Percentiles rank a stretch among this genome's conserved stretches.
phyloP scores from a whole-genome alignment of 1,140 invertebrate species.

The Philotrypesis tridentata region DNA sequence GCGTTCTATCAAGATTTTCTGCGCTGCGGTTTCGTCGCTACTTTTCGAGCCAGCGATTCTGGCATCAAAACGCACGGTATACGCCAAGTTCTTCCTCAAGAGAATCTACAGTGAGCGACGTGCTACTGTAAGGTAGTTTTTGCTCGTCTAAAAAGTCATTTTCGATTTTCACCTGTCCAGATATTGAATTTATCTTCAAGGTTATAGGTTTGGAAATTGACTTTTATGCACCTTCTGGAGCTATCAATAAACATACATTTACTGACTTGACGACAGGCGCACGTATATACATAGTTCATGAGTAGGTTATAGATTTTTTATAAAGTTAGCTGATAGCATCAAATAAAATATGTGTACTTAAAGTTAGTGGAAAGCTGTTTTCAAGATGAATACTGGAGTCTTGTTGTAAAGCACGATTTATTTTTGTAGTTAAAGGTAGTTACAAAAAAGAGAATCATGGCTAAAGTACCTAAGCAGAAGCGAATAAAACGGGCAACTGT shows the following conservation, averaged over 20 bases:
- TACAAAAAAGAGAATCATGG: constrained; percentile 55
- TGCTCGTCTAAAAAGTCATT: background rate
- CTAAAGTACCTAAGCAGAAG: constrained; percentile 55
- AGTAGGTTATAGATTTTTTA: background rate
- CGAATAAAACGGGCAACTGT: constrained; percentile 56
- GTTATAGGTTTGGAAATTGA: background rate
- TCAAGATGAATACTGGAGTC: background rate
- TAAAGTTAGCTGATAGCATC: background rate
- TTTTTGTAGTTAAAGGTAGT: background rate
- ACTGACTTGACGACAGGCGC: no score
- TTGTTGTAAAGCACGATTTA: background rate
- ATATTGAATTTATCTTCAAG: background rate
- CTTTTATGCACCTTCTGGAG: background rate
- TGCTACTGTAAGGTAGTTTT: background rate
- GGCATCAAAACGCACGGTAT: background rate
- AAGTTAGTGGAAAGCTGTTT: background rate
- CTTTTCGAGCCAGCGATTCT: background rate
- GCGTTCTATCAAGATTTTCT: background rate
- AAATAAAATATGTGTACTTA: background rate
- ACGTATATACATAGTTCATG: background rate
- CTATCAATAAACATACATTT: no score
- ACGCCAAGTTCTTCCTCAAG: background rate
- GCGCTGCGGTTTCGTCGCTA: background rate
- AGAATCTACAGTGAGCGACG: background rate
- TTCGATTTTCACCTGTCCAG: background rate